A percentile compares a stretch with the other conserved stretches of the same genome.
These are phyloP conservation scores for Menura novaehollandiae DNA, from an alignment of 2,113 vertebrate species.

Conservation along the genomic window DNA sequence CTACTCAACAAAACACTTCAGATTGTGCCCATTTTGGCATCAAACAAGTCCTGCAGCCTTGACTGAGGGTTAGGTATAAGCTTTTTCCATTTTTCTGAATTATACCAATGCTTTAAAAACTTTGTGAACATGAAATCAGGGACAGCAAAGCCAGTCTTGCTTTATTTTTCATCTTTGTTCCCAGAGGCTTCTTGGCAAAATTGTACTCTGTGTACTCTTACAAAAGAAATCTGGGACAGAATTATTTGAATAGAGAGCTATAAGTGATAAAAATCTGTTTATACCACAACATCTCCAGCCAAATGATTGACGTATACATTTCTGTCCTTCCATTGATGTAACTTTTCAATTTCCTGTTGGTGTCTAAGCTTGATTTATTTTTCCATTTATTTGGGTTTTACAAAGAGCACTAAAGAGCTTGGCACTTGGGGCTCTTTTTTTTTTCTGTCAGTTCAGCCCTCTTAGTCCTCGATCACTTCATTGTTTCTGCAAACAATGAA, in stretches of 20 bases:
- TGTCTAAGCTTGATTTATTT: slow-evolving; percentile 67
- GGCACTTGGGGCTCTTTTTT: slow-evolving; percentile 25
- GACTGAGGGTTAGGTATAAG: not conserved
- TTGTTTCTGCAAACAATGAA: slow-evolving; percentile 67
- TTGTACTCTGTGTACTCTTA: not conserved
- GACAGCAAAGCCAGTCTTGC: slow-evolving; percentile 7
- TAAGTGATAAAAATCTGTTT: slow-evolving; percentile 66
- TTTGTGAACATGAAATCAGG: not conserved
- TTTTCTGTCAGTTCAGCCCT: slow-evolving; percentile 37
- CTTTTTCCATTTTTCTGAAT: not conserved
- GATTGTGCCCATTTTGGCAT: not conserved
- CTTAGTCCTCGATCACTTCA: slow-evolving; percentile 54
- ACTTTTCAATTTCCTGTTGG: slow-evolving; percentile 71
- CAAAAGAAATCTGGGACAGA: slow-evolving; percentile 19
- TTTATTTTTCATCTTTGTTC: not conserved
- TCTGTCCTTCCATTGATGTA: slow-evolving; percentile 60
- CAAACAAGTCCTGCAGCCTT: not conserved
- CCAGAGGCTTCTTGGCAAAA: slow-evolving; percentile 6
- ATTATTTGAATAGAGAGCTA: slow-evolving; percentile 31
- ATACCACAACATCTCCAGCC: slow-evolving; percentile 47
- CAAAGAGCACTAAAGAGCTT: slow-evolving; percentile 55
- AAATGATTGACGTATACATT: slow-evolving; percentile 66
- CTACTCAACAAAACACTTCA: not conserved
- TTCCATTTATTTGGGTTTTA: slow-evolving; percentile 68
- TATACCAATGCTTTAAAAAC: not conserved